Evolutionary conservation across 2,113 vertebrate species (phyloP).

Genomic region (Loxodonta africana): DNA sequence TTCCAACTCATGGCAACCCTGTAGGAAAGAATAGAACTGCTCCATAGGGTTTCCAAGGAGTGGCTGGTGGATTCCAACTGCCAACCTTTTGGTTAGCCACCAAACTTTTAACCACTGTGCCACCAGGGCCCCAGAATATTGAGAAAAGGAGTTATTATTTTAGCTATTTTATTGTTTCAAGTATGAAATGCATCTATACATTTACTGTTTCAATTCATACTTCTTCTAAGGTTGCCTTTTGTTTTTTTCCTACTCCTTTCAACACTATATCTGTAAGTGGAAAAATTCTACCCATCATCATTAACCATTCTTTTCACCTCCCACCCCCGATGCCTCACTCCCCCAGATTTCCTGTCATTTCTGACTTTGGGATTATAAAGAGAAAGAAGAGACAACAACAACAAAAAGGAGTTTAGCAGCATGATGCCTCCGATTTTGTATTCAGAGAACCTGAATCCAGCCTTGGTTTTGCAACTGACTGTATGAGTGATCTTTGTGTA

Average conservation of each 20-base stretch:
- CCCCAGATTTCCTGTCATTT: slow-evolving; percentile 65
- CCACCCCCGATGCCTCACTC: slow-evolving; percentile 40
- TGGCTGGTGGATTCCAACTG: no score
- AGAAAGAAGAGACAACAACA: slow-evolving; percentile 22
- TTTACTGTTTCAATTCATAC: slow-evolving; percentile 54
- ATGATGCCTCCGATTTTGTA: background rate
- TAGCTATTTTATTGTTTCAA: slow-evolving; percentile 40
- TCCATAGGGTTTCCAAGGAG: no score
- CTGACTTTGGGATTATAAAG: slow-evolving; percentile 59
- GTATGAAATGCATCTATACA: slow-evolving; percentile 36
- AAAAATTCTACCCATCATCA: background rate
- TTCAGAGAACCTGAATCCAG: slow-evolving; percentile 30
- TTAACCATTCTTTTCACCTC: slow-evolving; percentile 67
- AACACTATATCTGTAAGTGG: slow-evolving; percentile 53
- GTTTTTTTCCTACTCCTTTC: slow-evolving; percentile 55
- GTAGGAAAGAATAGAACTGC: no score
- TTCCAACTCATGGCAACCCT: no score
- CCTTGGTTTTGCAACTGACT: background rate
- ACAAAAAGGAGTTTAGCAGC: background rate
- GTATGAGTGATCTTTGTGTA: background rate
- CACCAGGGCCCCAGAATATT: background rate
- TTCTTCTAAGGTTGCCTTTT: slow-evolving; percentile 59
- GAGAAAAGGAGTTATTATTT: slow-evolving; percentile 39
- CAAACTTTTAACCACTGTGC: no score
- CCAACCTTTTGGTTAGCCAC: no score